Percentiles rank a stretch among this genome's conserved stretches.
Evolutionary conservation across 2,113 vertebrate genomes (phyloP).

Genomic region (Mohoua ochrocephala): DNA sequence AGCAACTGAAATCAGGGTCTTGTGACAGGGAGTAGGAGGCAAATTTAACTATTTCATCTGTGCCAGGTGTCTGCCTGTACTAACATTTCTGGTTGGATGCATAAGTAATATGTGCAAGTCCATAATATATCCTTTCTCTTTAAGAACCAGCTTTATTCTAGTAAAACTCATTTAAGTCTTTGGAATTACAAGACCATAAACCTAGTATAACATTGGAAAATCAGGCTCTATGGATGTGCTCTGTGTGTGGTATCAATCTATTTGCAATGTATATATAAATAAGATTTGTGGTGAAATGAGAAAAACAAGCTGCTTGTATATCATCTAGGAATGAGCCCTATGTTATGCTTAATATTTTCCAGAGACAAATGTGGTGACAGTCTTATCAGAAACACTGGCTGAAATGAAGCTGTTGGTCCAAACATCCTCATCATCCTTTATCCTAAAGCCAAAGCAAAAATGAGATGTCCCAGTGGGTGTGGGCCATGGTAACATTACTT

Average conservation of each 20-base stretch:
- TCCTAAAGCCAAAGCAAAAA: conserved; percentile 45
- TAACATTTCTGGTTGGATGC: background rate
- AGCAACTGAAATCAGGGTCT: background rate
- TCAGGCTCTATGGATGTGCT: background rate
- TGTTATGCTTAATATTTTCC: conserved; percentile 40
- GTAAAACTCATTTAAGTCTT: background rate
- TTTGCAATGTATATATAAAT: conserved; percentile 13
- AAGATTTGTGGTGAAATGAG: conserved; percentile 22
- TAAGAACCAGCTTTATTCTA: background rate
- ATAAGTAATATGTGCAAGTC: background rate
- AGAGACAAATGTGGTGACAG: conserved; percentile 54
- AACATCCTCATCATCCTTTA: conserved; percentile 48
- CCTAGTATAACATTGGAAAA: background rate
- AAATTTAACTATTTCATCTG: background rate
- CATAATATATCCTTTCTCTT: background rate
- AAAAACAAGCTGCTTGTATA: conserved; percentile 34
- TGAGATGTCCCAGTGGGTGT: conserved; percentile 32
- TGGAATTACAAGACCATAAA: conserved; percentile 17
- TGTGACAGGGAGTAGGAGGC: background rate
- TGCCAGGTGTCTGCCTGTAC: background rate
- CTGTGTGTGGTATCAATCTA: conserved; percentile 21
- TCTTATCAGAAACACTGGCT: conserved; percentile 42
- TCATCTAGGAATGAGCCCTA: background rate
- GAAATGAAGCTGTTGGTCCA: conserved; percentile 53
- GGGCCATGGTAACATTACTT: conserved; percentile 27